Evolutionary conservation across 2,113 vertebrate genomes (phyloP), one percentile per base, ranked within the genome.

Genomic region (Toxotes jaculatrix): DNA sequence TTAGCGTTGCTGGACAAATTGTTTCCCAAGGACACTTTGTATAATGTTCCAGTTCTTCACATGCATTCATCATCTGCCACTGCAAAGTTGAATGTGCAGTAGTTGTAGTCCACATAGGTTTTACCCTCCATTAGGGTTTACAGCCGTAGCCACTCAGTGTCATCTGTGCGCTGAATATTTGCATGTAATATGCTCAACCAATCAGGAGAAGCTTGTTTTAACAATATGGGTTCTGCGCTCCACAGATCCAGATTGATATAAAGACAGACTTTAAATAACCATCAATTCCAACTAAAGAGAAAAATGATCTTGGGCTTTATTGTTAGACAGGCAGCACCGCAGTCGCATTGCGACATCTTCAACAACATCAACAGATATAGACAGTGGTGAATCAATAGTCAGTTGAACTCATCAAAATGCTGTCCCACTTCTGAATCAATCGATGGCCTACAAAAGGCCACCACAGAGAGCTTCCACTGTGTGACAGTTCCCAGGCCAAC

Each of bases 371-470:
- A 36, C 80, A 49, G 16, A 86, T 74, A 85, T 85, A 66, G 79
- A 84, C 75, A 61, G 43, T 31, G 13, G 9, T 40, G 42, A 84
- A 89, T 93, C 91, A 59, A 92, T 93, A 85, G 65, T 76, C 79
- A 71, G 74, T 76, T 85, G 90, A 88, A 83, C 76, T 77, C 79
- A 86, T 91, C 87, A 83, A 83, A 91, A 78, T 64, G 85, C 87
- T 80, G 86, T 83, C 87, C 87, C 59, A 89, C 86, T 92, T 92
- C 78, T 75, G 87, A 85, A 91, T 90, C 89, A 87, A 88, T 95
- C 79, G 49, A 91, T 92, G 88, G 63, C 74, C 81, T 77, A 82
- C 43, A 81, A 83, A 91, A 88, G 85, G 84, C 87, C 87, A 71
- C 81, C 82, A 78, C 69, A 75, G 64, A 82, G 61, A 65, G 79